Evolutionary conservation across 2,797 vertebrate genomes (phyloP), one percentile per base, ranked within the genome.

Genomic region (Spondyliosoma cantharus): DNA sequence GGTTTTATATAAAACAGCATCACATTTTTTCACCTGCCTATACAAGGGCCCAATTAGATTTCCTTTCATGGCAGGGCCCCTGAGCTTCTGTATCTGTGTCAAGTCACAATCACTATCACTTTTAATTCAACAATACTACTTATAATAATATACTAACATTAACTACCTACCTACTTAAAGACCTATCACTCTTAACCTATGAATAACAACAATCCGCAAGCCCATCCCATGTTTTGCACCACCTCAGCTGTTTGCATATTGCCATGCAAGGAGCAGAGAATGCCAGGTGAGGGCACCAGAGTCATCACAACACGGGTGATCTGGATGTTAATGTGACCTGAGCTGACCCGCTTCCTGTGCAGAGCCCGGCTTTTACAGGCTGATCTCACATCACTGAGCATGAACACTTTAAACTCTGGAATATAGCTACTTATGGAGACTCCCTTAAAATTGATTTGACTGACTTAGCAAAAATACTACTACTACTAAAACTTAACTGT

Each of bases 271-370:
- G 46, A 80, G 70, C 56, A 22, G 5, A 0, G 19, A 15, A 43
- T 4, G 15, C 87, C 87, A 86, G 65, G 69, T 25, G 87, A 81
- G 85, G 84, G 87, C 84, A 74, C 77, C 70, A 87, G 59, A 80
- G 50, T 71, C 74, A 67, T 64, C 79, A 74, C 42, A 63, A 66
- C 60, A 16, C 71, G 6, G 7, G 22, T 54, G 74, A 9, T 64
- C 5, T 60, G 71, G 12, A 52, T 50, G 1, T 25, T 16, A 16
- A 22, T 7, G 25, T 82, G 84, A 85, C 86, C 86, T 83, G 78
- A 82, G 75, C 46, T 73, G 83, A 89, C 87, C 83, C 32, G 63
- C 3, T 43, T 54, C 60, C 53, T 32, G 60, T 48, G 71, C 25
- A 19, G 54, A 49, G 50, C 3, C 29, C 3, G 43, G 59, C 50